Evolutionary conservation across 2,888 invertebrate genomes (phyloP).

Genomic region (Drosophila imparisetae): DNA sequence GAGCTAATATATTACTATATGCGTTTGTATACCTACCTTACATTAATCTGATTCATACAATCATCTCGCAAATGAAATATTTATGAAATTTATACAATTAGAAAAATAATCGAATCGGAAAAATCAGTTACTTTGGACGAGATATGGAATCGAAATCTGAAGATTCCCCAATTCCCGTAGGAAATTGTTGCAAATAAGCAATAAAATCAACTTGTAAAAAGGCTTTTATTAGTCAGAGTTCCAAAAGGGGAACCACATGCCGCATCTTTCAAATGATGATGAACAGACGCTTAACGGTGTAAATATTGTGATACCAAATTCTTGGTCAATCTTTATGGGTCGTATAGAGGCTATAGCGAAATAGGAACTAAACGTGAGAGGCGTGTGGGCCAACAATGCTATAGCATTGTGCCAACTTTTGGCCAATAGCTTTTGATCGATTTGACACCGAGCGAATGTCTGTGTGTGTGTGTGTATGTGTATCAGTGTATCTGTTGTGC

Average conservation of each 20-base stretch:
- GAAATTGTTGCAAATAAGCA: background rate
- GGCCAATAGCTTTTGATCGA: slow-evolving; percentile 49
- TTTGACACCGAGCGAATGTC: slow-evolving; percentile 11
- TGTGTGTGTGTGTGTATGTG: slow-evolving; percentile 4
- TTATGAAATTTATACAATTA: background rate
- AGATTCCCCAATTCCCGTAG: background rate
- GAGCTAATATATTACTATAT: background rate
- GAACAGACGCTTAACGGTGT: background rate
- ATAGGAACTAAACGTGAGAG: slow-evolving; percentile 6
- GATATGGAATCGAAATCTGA: background rate
- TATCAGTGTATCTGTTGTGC: slow-evolving; percentile 13
- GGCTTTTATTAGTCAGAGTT: no score
- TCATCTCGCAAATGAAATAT: background rate
- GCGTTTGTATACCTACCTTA: no score
- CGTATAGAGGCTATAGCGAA: background rate
- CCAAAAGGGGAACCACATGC: background rate
- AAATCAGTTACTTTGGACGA: background rate
- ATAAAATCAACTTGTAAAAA: background rate
- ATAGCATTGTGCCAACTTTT: slow-evolving; percentile 33
- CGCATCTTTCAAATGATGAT: background rate
- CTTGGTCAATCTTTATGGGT: slow-evolving; percentile 14
- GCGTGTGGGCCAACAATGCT: slow-evolving; percentile 32
- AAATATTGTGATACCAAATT: slow-evolving; percentile 8
- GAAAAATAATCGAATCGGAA: background rate
- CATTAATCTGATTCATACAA: background rate